Evolutionary conservation across 2,888 invertebrate genomes (phyloP), one percentile per base, ranked within the genome.

Genomic region (Orthosia gracilis): DNA sequence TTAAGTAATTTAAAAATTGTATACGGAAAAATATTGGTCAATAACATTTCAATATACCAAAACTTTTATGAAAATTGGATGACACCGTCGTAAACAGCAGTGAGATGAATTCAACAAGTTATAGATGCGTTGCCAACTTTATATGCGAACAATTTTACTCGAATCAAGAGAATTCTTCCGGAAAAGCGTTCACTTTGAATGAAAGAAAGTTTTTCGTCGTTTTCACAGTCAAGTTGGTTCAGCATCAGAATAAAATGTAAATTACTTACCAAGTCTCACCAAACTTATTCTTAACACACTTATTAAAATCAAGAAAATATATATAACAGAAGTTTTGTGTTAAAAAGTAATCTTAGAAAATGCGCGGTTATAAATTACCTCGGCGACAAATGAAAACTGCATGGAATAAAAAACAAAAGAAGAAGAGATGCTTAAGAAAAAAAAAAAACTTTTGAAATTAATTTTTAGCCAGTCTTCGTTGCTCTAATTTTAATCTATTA

Each of bases 231-330:
- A 63, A 77, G 31, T 68, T 55, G 23, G 54, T 61, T n/a, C 52
- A 18, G 18, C 26, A 26, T 65, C 17, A 49, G 58, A 59, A 23
- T 12, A 52, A 31, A 1, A 55, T 61, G 0, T 23, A 26, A 68
- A 62, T 58, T 15, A 81, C 81, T 81, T 79, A 81, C 81, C 81
- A 50, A 55, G 4, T 47, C 5, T 23, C 80, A 12, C 57, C 84
- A 58, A 58, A 49, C n/a, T 61, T 52, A 57, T 64, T 47, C 17
- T 2, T 58, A 31, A 70, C 49, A 55, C 79, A 79, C 61, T 13
- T 23, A 31, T 49, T 21, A 58, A 54, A 70, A n/a, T 47, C 0
- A 64, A 40, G 9, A 40, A 0, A 21, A 21, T 55, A 61, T 68
- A 64, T 55, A 61, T 68, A 64, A 17, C 23, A 1, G 67, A 67